Percentiles rank a stretch among this genome's conserved stretches.
Evolutionary conservation across 2,888 invertebrate species (phyloP).

Genomic region (Drosophila multiciliata): DNA sequence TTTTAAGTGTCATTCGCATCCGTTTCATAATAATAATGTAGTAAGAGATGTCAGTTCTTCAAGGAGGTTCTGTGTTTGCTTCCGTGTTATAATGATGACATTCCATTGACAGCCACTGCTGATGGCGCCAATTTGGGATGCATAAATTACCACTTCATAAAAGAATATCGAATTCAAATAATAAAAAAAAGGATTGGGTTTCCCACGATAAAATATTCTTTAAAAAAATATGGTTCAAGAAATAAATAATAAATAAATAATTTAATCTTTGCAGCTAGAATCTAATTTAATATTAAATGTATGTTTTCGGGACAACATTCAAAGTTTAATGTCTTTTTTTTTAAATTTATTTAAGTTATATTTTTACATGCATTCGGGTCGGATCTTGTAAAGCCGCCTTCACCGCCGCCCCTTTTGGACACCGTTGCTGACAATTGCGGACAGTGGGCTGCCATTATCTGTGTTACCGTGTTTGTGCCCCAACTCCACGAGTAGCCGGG

Average conservation of each 20-base stretch:
- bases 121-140: constrained; percentile 19
- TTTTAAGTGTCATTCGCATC: constrained; percentile 24
- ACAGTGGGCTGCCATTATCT: constrained; percentile 59
- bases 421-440: constrained; percentile 52
- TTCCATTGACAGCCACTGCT: constrained; percentile 26
- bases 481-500: neutral
- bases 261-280: neutral
- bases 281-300: neutral
- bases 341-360: neutral
- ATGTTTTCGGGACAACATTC: neutral
- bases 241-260: neutral
- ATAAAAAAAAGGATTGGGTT: neutral
- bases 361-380: constrained; percentile 40
- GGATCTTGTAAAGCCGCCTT: constrained; percentile 16
- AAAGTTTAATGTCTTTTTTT: neutral
- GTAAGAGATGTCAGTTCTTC: constrained; percentile 48
- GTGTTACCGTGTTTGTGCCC: constrained; percentile 17
- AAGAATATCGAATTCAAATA: neutral
- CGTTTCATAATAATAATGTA: constrained; percentile 45
- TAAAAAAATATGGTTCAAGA: neutral
- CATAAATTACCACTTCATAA: constrained; percentile 35
- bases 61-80: constrained; percentile 26
- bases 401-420: neutral
- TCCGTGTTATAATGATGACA: constrained; percentile 17
- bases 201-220: neutral